phyloP scores from a whole-genome alignment of 2,888 invertebrate species.

The Horisme vitalbata region DNA sequence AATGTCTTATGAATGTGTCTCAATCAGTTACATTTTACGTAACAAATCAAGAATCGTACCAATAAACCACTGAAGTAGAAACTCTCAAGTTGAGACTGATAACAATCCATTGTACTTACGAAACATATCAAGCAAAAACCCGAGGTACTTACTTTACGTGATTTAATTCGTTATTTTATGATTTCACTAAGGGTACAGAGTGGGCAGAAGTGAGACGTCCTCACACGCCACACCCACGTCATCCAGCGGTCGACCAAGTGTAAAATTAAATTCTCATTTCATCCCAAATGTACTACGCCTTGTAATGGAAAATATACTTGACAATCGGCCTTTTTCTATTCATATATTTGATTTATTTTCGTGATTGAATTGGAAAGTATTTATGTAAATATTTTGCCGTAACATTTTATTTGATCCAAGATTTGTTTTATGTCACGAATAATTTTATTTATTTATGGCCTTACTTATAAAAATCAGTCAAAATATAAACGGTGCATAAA shows the following conservation, averaged over 20 bases:
- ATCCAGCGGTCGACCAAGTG: slow-evolving; percentile 53
- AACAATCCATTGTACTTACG: no score
- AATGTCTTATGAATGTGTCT: no score
- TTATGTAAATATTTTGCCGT: slow-evolving; percentile 1
- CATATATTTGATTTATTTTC: slow-evolving; percentile 29
- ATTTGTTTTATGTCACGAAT: no score
- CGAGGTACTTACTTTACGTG: background rate
- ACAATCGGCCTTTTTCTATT: slow-evolving; percentile 31
- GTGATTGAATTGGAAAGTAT: slow-evolving; percentile 10
- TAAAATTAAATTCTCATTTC: slow-evolving; percentile 63
- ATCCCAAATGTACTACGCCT: slow-evolving; percentile 36
- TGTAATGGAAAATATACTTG: slow-evolving; percentile 38
- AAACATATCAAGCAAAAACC: background rate
- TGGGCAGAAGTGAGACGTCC: slow-evolving; percentile 26
- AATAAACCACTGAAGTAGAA: no score
- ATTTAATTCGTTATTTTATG: slow-evolving; percentile 31
- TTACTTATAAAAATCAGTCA: no score
- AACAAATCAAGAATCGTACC: no score
- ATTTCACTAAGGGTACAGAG: slow-evolving; percentile 31
- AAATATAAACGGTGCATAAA: no score
- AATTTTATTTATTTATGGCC: no score
- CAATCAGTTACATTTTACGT: no score
- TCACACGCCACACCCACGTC: slow-evolving; percentile 44
- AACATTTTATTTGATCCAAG: background rate
- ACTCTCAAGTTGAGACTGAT: no score